Percentiles rank a stretch among this genome's conserved stretches.
Evolutionary conservation across 2,888 invertebrate genomes (phyloP).

Genomic region (Ganaspis brasiliensis): DNA sequence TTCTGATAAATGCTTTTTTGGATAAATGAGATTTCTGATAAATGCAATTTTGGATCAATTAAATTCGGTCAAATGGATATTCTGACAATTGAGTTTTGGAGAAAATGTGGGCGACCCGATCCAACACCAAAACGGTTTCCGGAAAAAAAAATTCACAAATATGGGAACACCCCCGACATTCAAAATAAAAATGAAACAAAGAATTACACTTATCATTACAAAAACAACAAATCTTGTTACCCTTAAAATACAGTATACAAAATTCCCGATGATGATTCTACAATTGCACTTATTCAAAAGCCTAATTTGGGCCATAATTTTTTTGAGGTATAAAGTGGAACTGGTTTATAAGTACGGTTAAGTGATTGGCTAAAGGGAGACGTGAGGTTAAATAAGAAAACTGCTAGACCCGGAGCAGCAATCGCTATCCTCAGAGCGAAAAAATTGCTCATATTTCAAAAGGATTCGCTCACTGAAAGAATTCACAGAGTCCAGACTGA

Average conservation of each 20-base stretch:
- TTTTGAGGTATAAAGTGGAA: background rate
- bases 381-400: background rate
- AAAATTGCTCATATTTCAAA: background rate
- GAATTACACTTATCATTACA: background rate
- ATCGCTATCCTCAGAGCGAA: background rate
- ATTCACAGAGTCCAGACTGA: background rate
- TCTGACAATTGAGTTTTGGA: too few species aligned
- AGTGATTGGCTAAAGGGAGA: background rate
- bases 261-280: background rate
- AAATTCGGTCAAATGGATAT: too few species aligned
- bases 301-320: too few species aligned
- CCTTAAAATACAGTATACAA: background rate
- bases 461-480: background rate
- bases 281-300: background rate
- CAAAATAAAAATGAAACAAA: background rate
- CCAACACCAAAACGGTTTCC: background rate
- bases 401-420: background rate
- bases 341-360: background rate
- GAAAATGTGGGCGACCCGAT: too few species aligned
- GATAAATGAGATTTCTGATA: too few species aligned
- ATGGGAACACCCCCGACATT: background rate
- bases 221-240: too few species aligned
- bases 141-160: background rate
- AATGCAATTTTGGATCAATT: too few species aligned
- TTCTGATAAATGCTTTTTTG: too few species aligned